Evolutionary conservation across 1,140 invertebrate species (phyloP), one percentile per base, ranked within the genome.

Genomic region (Carposina sasakii): DNA sequence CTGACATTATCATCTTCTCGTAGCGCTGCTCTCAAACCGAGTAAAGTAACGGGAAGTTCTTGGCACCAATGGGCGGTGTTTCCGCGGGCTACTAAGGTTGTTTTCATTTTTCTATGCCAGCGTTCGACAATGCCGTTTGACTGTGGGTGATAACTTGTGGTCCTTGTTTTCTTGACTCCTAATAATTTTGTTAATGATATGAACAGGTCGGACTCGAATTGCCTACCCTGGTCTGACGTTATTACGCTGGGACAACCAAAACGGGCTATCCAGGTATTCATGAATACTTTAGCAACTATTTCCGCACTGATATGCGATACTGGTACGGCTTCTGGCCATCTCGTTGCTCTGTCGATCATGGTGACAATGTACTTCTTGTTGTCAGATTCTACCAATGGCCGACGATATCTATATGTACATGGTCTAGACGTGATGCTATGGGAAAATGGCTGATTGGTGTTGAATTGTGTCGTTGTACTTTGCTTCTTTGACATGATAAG

Each of bases 321-420:
- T 1, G 85, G 85, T 6, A 76, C 45, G 2, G 74, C 71, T 59
- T 85, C 83, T 0, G 71, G 78, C 79, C 77, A 88, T n/a, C 76
- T 47, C 2, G 85, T 81, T 47, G 64, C 85, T 21, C 71, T 36
- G 48, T 87, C 85, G 1, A 86, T 74, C 2, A 61, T 54, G 0
- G 86, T 88, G 0, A 87, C 47, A 2, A 67, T 49, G 48, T 85
- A 82, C 5, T 52, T n/a, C n/a, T n/a, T n/a, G 4, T 67, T 73
- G 9, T 71, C 20, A 15, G 30, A 20, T n/a, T 19, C 59, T 4
- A 33, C 21, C 20, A 83, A 76, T 1, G 88, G 39, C 81, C 76
- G 4, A 88, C 59, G 0, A 88, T 57, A 57, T 88, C 87, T 0
- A 88, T 44, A 54, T 88, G 76, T 0, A 88, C 50, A 40, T 85